Base-by-base conservation (phyloP, 2,113 vertebrate species). In the Nannobrachium achirus region DNA sequence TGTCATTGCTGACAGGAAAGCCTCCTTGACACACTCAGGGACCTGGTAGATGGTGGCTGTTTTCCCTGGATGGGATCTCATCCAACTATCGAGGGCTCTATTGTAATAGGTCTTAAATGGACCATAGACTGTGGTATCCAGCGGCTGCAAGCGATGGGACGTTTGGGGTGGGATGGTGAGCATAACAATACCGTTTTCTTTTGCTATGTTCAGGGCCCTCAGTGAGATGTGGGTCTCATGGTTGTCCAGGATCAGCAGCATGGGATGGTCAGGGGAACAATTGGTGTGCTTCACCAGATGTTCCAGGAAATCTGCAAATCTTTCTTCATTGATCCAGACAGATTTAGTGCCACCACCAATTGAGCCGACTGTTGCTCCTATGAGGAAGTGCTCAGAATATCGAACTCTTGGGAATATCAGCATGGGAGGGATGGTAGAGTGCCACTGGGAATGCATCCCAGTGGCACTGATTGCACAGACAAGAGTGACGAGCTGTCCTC, bases 391-490 rank as follows among this genome's bases (percentile, higher is more conserved):
- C 18, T 75, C 65, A 25, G 67, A 68, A 50, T 60, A 73, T 44
- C 62, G 25, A 40, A 73, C 69, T 7, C 18, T 33, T 41, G 70
- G 66, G 52, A 69, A 69, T 38, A 69, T 68, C 18, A 67, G 56
- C 73, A 75, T 69, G 20, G 73, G 73, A 50, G 66, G 66, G 19
- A 25, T 25, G 49, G 56, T 49, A 74, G n/a, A n/a, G n/a, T n/a
- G n/a, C n/a, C n/a, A n/a, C n/a, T n/a, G n/a, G n/a, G n/a, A n/a
- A n/a, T n/a, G n/a, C n/a, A n/a, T n/a, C n/a, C n/a, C n/a, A n/a
- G n/a, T n/a, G n/a, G n/a, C n/a, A n/a, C n/a, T n/a, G n/a, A n/a
- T 74, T 58, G 73, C 78, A 80, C 72, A 71, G 18, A 71, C 67
- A 16, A 71, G 58, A 73, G 71, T 76, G 40, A 72, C 63, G 6